phyloP scores from a whole-genome alignment of 92 coral and sea anemone genomes.

The Bergia sp. region DNA sequence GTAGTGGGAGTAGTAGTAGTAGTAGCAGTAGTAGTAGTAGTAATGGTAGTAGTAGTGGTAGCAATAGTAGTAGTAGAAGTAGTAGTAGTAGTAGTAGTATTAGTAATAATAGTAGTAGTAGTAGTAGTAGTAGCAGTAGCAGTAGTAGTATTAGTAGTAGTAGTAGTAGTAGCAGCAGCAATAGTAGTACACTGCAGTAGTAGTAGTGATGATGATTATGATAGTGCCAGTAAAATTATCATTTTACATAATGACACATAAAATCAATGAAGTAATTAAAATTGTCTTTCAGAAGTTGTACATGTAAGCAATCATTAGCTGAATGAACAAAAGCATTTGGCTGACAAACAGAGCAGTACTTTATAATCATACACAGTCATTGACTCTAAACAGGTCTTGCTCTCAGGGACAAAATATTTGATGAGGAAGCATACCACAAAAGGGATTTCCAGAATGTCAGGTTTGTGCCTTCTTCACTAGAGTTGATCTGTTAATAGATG shows the following conservation, averaged over 20 bases:
- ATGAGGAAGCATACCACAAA: constrained; percentile 75
- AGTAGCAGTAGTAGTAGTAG: not conserved
- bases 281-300: too few species aligned
- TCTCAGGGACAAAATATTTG: constrained; percentile 87
- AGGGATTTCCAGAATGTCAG: constrained; percentile 80
- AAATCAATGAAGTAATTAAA: too few species aligned
- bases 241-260: too few species aligned
- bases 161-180: not conserved
- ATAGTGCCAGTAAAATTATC: too few species aligned
- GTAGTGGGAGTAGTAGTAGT: not conserved
- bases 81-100: not conserved
- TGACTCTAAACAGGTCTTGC: constrained; percentile 69
- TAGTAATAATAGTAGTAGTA: too few species aligned
- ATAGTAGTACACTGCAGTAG: not conserved
- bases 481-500: not conserved
- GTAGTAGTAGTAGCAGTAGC: not conserved
- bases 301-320: too few species aligned
- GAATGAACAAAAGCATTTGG: not conserved
- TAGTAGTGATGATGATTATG: too few species aligned
- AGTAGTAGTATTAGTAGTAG: too few species aligned
- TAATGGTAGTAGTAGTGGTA: too few species aligned
- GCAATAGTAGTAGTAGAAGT: not conserved
- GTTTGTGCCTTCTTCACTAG: constrained; percentile 44
- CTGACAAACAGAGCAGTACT: too few species aligned
- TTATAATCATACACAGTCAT: not conserved